phyloP scores from a whole-genome alignment of 2,797 vertebrate species.

The Dryobates pubescens region DNA sequence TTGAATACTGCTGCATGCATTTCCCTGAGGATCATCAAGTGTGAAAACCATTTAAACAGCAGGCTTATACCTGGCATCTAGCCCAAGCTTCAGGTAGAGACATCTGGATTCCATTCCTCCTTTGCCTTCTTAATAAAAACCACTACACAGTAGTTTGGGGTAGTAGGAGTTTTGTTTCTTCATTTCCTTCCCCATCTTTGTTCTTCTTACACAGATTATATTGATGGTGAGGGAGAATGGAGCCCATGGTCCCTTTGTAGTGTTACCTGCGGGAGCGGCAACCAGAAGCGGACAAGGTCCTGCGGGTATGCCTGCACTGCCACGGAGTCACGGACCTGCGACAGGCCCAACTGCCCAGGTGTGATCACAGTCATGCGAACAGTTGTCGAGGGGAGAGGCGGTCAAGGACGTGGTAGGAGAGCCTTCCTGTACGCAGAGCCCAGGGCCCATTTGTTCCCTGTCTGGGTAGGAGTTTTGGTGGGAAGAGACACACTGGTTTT shows the following conservation, averaged over 20 bases:
- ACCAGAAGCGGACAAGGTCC: conserved; percentile 91
- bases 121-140: conserved; percentile 48
- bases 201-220: conserved; percentile 84
- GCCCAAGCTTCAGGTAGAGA: conserved; percentile 74
- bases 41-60: conserved; percentile 76
- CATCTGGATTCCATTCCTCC: conserved; percentile 81
- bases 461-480: fast-evolving
- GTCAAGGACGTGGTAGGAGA: fast-evolving
- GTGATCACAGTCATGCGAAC: fast-evolving
- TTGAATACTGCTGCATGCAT: conserved; percentile 51
- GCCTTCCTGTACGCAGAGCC: neutral
- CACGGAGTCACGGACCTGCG: conserved; percentile 93
- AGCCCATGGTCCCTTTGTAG: conserved; percentile 92
- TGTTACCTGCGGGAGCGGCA: conserved; percentile 91
- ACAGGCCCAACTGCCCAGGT: conserved; percentile 93
- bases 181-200: conserved; percentile 22
- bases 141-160: conserved; percentile 48
- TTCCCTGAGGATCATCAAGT: conserved; percentile 69
- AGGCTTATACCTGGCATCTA: conserved; percentile 74
- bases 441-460: fast-evolving
- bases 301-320: conserved; percentile 95
- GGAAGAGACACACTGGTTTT: neutral
- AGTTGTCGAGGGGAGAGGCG: neutral
- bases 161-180: neutral
- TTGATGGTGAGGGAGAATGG: conserved; percentile 93